Conservation (phyloP, 1,140 invertebrate genomes). For the Diorhabda carinulata region DNA sequence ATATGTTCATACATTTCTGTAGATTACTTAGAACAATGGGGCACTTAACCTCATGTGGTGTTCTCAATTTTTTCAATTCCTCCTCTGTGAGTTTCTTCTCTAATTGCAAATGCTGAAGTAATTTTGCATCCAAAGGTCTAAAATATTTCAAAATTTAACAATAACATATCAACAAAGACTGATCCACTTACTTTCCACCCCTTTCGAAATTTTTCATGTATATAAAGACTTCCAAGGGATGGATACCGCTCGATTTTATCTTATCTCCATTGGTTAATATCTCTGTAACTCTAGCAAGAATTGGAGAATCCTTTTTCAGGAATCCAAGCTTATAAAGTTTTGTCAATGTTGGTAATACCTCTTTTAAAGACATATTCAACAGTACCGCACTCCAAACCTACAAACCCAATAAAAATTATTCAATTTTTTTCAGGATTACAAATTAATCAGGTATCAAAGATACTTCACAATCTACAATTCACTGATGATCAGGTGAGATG, state of each 20-base stretch:
- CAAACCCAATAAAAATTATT: slow-evolving; percentile 13
- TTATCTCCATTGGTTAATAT: slow-evolving; percentile 47
- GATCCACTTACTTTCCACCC: slow-evolving; percentile 48
- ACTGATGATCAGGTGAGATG: no score
- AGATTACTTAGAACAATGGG: slow-evolving; percentile 31
- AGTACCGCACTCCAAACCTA: slow-evolving; percentile 41
- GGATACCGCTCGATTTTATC: slow-evolving; percentile 52
- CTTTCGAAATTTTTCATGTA: slow-evolving; percentile 57
- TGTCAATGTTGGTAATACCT: slow-evolving; percentile 33
- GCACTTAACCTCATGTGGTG: slow-evolving; percentile 32
- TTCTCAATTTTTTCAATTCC: slow-evolving; percentile 30
- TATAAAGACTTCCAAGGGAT: slow-evolving; percentile 58
- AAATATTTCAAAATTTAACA: slow-evolving; percentile 6
- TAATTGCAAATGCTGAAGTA: slow-evolving; percentile 32
- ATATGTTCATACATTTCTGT: slow-evolving; percentile 36
- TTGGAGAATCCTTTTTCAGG: slow-evolving; percentile 31
- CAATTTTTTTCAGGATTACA: not conserved
- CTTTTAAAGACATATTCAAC: slow-evolving; percentile 35
- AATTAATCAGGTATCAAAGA: no score
- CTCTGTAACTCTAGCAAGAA: slow-evolving; percentile 48
- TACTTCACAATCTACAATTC: no score
- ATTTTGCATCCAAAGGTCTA: slow-evolving; percentile 40
- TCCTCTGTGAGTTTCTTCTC: slow-evolving; percentile 34
- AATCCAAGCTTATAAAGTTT: slow-evolving; percentile 39
- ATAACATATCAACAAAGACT: not conserved